Conservation (phyloP, 2,888 invertebrate genomes). For the Chrysolina haemoptera region DNA sequence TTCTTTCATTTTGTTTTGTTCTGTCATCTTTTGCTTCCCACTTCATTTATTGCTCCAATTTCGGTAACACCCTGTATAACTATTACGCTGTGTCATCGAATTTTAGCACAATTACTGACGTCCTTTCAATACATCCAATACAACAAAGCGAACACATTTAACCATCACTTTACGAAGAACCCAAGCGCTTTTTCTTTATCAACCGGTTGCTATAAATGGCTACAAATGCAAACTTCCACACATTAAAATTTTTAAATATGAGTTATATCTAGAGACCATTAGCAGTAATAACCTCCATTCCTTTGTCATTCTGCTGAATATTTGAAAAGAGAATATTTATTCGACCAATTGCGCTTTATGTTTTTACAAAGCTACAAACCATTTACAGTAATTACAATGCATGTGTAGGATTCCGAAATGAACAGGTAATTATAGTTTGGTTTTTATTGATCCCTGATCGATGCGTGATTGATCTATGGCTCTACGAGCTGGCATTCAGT, state of each 20-base stretch:
- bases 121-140: too few relatives aligned
- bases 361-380: conserved; percentile 60
- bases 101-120: too few relatives aligned
- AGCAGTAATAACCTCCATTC: conserved; percentile 59
- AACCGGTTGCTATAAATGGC: conserved; percentile 51
- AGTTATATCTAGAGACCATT: conserved; percentile 59
- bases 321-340: conserved; percentile 62
- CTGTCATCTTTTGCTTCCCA: too few relatives aligned
- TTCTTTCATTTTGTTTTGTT: too few relatives aligned
- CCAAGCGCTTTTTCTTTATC: not conserved
- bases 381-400: conserved; percentile 69
- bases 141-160: not conserved
- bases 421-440: conserved; percentile 64
- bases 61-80: too few relatives aligned
- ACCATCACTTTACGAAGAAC: not conserved
- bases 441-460: conserved; percentile 68
- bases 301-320: conserved; percentile 59
- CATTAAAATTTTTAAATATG: conserved; percentile 61
- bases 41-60: too few relatives aligned
- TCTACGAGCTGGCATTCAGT: conserved; percentile 66
- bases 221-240: conserved; percentile 51
- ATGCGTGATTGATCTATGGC: conserved; percentile 68
- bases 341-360: conserved; percentile 62
- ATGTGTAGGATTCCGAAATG: conserved; percentile 69
- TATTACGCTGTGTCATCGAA: too few relatives aligned